Conservation (phyloP, 1,140 invertebrate genomes). For the Camponotus floridanus region DNA sequence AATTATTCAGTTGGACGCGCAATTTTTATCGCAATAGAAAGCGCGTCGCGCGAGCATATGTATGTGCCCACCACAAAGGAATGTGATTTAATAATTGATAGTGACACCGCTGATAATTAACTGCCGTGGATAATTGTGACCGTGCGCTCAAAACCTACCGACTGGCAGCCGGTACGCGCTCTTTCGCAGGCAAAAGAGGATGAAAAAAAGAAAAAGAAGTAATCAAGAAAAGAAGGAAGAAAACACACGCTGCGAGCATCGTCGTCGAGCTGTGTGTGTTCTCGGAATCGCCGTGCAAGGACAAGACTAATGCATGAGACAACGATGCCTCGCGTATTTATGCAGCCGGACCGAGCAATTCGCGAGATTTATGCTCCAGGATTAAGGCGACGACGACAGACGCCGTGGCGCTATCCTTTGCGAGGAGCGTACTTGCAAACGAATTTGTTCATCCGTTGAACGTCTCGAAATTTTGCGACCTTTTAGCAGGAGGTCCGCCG, state of each 20-base stretch:
- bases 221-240: not conserved
- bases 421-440: slow-evolving; percentile 22
- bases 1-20: slow-evolving; percentile 68
- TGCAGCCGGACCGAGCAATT: slow-evolving; percentile 8
- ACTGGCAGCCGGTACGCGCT: slow-evolving; percentile 56
- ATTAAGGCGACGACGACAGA: slow-evolving; percentile 39
- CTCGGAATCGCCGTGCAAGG: slow-evolving; percentile 75
- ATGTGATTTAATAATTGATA: slow-evolving; percentile 84
- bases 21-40: slow-evolving; percentile 67
- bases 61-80: slow-evolving; percentile 41
- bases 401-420: slow-evolving; percentile 21
- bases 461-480: slow-evolving; percentile 41
- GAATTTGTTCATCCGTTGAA: slow-evolving; percentile 41
- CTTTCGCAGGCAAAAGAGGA: slow-evolving; percentile 33
- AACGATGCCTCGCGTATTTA: slow-evolving; percentile 47
- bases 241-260: slow-evolving; percentile 56
- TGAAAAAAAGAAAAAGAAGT: slow-evolving; percentile 55
- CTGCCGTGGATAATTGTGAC: slow-evolving; percentile 81
- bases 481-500: slow-evolving; percentile 15
- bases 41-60: slow-evolving; percentile 2
- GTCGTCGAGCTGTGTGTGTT: slow-evolving; percentile 64
- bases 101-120: slow-evolving; percentile 83
- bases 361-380: slow-evolving; percentile 46
- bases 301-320: slow-evolving; percentile 72
- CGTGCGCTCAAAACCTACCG: slow-evolving; percentile 78